Base-by-base conservation (phyloP, 2,113 vertebrate species). In the Capra hircus region DNA sequence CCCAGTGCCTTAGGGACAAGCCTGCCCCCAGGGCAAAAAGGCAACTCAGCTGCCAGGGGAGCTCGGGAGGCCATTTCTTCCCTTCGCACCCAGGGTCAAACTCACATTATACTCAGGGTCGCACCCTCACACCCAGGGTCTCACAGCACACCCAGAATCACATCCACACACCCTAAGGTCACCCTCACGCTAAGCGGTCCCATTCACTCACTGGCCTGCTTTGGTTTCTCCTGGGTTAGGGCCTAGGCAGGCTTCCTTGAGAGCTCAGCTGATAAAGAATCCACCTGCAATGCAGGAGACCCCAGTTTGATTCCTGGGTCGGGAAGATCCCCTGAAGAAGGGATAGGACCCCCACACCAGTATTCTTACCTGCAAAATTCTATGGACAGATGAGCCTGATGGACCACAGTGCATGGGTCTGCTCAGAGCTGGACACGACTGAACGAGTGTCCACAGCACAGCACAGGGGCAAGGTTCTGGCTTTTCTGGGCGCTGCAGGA, bases 131-230 rank as follows among this genome's bases (percentile, higher is more conserved):
- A 7, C 80, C 30, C 80, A n/a, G 30, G 50, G 30, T 53, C 80
- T 10, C 43, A 52, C 30, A 7, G 45, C 33, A 53, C 11, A n/a
- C 52, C 36, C 12, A n/a, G 80, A 48, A 21, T 82, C 48, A n/a
- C 6, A 52, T 12, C 80, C 19, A 53, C 12, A 55, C 8, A 23
- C 40, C 5, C 71, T 23, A 30, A 77, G 88, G 28, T 16, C 52
- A 45, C 67, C 36, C 6, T 52, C 19, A 6, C 2, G 1, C 28
- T 23, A n/a, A 1, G 60, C 0, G 9, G 21, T 52, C 60, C 7
- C 1, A 28, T 33, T 57, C 36, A 48, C 53, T 2, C 2, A 2
- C 40, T n/a, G 40, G 40, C 64, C 27, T 71, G 7, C 25, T 19
- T 55, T 89, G n/a, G 1, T 43, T 50, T 43, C 87, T 21, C n/a